Evolutionary conservation across 2,797 vertebrate genomes (phyloP).

Genomic region (Merluccius polli): DNA sequence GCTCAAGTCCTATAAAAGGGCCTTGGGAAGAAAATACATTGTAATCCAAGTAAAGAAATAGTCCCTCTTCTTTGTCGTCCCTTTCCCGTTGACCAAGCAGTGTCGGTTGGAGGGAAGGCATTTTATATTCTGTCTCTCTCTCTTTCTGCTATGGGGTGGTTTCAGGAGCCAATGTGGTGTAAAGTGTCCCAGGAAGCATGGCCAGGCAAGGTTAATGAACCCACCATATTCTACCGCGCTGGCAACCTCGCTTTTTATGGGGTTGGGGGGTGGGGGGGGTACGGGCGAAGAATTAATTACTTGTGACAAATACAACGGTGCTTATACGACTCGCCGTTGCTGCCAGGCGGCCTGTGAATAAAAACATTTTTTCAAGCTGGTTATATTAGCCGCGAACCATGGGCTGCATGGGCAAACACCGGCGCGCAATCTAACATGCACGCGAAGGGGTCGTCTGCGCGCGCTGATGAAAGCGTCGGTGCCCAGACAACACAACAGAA

Average conservation of each 20-base stretch:
- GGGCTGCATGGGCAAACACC: background rate
- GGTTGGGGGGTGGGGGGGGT: background rate
- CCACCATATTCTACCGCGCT: conserved; percentile 65
- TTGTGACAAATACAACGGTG: conserved; percentile 70
- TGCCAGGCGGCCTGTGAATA: conserved; percentile 66
- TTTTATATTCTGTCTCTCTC: conserved; percentile 25
- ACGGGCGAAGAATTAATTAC: conserved; percentile 66
- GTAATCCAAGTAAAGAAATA: background rate
- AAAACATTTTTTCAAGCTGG: conserved; percentile 65
- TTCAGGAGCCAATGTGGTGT: conserved; percentile 49
- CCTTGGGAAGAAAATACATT: background rate
- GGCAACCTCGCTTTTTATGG: conserved; percentile 58
- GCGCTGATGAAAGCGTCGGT: no score
- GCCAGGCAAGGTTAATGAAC: conserved; percentile 71
- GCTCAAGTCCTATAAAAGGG: no score
- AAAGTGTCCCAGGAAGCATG: conserved; percentile 60
- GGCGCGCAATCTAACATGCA: background rate
- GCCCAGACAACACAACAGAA: background rate
- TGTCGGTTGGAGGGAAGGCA: no score
- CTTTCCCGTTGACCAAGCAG: background rate
- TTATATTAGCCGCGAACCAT: conserved; percentile 58
- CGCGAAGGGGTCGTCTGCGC: background rate
- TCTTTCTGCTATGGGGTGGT: conserved; percentile 33
- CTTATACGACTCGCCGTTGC: conserved; percentile 60
- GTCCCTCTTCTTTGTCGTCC: background rate